Base-by-base conservation (phyloP, 2,888 invertebrate genomes). In the Hoplodrina blanda region DNA sequence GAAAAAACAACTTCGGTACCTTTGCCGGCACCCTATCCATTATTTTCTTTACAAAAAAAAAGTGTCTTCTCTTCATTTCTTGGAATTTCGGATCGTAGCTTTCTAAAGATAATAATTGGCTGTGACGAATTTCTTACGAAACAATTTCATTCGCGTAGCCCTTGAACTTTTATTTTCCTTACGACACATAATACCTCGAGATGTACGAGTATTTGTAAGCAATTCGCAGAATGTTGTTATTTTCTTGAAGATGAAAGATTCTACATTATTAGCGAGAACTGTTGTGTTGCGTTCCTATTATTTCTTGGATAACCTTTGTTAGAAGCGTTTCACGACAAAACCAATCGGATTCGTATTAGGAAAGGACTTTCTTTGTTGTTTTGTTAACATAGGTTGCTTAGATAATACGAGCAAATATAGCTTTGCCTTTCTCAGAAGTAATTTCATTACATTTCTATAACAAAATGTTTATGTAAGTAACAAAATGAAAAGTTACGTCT, bases 291-390 rank as follows among this genome's bases (percentile, higher is more conserved):
- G 53, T 60, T 49, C 15, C 30, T 33, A 71, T 74, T 84, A 81
- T 83, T 57, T 63, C 69, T 67, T 50, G 52, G 17, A 53, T 60
- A 66, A 56, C 63, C 70, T 78, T 81, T 84, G 69, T 69, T 65
- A 64, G 30, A 53, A 55, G 25, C 56, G 64, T 69, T 56, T 67
- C 60, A 69, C 68, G 60, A 66, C 61, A 81, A 70, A 81, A 73
- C 70, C 82, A 71, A 68, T 81, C 73, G 63, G 59, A 49, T 60
- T 64, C 63, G 46, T 67, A 69, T 66, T 67, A 60, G 49, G 60
- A 63, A 54, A 70, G 20, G 15, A 62, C 53, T 71, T 71, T 61
- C 69, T 81, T 73, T 69, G 66, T 77, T 64, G 54, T 49, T 73
- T 73, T 55, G 62, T 73, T 46, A 25, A 67, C 33, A 13, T 37